Evolutionary conservation across 2,797 vertebrate genomes (phyloP).

Genomic region (Caiman crocodilus): DNA sequence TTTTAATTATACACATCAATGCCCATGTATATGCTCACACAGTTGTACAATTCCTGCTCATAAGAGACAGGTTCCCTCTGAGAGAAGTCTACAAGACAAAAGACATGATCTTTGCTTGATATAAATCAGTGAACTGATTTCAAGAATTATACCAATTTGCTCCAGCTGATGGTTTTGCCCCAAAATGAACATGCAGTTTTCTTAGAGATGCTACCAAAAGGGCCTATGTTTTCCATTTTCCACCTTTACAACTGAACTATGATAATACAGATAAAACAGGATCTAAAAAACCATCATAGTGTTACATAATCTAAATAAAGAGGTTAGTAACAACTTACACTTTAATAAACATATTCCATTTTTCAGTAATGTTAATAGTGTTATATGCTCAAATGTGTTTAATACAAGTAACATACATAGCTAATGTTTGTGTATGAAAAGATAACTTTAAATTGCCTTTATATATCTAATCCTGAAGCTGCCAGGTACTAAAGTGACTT

Average conservation of each 20-base stretch:
- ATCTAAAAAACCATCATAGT: background rate
- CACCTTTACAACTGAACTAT: background rate
- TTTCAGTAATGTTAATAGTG: too few relatives aligned
- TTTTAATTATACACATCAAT: background rate
- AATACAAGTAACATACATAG: too few relatives aligned
- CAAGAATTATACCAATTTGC: background rate
- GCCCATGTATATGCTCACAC: background rate
- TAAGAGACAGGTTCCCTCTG: background rate
- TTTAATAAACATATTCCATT: slow-evolving; percentile 28
- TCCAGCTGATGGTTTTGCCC: background rate
- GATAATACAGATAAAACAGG: slow-evolving; percentile 21
- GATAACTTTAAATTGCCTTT: background rate
- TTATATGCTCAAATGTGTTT: too few relatives aligned
- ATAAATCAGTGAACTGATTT: background rate
- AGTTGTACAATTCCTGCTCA: background rate
- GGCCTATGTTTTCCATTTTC: slow-evolving; percentile 10
- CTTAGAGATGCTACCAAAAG: background rate
- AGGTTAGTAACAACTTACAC: slow-evolving; percentile 31
- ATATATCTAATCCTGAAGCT: background rate
- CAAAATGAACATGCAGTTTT: background rate
- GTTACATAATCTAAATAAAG: slow-evolving; percentile 44
- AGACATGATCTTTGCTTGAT: background rate
- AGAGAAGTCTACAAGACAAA: background rate
- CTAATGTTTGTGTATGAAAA: background rate
- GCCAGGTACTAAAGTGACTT: background rate